Base-by-base conservation (phyloP, 2,113 vertebrate genomes). In the Grantiella picta region DNA sequence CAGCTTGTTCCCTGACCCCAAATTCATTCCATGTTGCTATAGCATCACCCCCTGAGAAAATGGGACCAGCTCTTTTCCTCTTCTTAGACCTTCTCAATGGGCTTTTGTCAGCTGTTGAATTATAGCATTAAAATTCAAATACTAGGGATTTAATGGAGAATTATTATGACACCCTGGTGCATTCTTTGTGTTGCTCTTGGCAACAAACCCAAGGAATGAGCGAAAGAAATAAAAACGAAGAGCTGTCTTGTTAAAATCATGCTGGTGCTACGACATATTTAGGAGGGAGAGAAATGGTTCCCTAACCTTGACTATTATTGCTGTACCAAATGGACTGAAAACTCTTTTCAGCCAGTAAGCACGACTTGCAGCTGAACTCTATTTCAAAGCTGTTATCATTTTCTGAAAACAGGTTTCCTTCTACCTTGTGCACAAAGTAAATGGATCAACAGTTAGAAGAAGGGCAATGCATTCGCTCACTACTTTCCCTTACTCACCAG, bases 81-180 rank as follows among this genome's bases (percentile, higher is more conserved):
- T 87, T 89, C 95, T 97, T 96, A 97, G 96, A 97, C 79, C 78
- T 94, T 92, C 90, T 98, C 98, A 98, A 98, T 98, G 97, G 98
- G 97, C 98, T 98, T 98, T 98, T 98, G 98, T 98, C 97, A 98
- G 97, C 95, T 98, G 95, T 96, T 98, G 98, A 98, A 98, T 98
- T 98, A 98, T 98, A 98, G 97, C 98, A 98, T 98, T 98, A 98
- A 98, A 98, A 98, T 98, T 98, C 98, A 98, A 98, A 98, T 98
- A 98, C 96, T 97, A 94, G 88, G 97, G 97, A 98, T 98, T 98
- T 98, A 98, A 98, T 98, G 97, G 97, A 97, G 97, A 98, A 98
- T 98, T 98, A 98, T 98, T 98, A 98, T 98, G 98, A 98, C 96
- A 98, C 97, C 94, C 97, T 82, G 53, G 84, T 94, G 81, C 98